Base-by-base conservation (phyloP, 2,113 vertebrate genomes). In the Ailurus styani region DNA sequence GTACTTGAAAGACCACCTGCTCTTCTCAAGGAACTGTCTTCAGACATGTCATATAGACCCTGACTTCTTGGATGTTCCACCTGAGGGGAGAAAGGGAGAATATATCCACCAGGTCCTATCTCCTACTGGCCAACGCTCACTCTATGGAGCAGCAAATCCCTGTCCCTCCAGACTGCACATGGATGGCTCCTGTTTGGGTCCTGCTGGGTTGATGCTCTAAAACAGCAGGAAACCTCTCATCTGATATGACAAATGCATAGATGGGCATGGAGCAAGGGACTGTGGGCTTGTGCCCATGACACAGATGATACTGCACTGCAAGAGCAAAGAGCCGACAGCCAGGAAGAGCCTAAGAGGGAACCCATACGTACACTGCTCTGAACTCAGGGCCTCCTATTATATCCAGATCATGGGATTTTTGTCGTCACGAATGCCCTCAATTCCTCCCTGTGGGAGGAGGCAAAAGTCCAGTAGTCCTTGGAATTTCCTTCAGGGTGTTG, bases 41-140 rank as follows among this genome's bases (percentile, higher is more conserved):
- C 50, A 31, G 81, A 27, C 12, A 31, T 1, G 54, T 3, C 66
- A 21, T 2, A 11, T 7, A 15, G 29, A 62, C 29, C 57, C 11
- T 11, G 54, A 54, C 64, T 21, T 37, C 15, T 45, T 5, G 1
- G 31, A 9, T 29, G 15, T 9, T 0, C 34, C n/a, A 20, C 34
- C 54, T 7, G 1, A 2, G 18, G 15, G 21, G 45, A 8, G 6
- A 5, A 0, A 6, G 29, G 37, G n/a, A 54, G n/a, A 64, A 14
- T 20, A 8, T n/a, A 1, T 17, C 29, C 31, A n/a, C 11, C 23
- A 11, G 47, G 3, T 75, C 87, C 87, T 42, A 4, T 25, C 29
- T 75, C 55, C 7, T 25, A 8, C 1, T 25, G 62, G 52, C 18
- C 34, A 40, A 45, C 6, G 50, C 34, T 60, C 13, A 12, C 85